Conservation (phyloP, 1,140 invertebrate genomes). For the Pseudoatta argentina region DNA sequence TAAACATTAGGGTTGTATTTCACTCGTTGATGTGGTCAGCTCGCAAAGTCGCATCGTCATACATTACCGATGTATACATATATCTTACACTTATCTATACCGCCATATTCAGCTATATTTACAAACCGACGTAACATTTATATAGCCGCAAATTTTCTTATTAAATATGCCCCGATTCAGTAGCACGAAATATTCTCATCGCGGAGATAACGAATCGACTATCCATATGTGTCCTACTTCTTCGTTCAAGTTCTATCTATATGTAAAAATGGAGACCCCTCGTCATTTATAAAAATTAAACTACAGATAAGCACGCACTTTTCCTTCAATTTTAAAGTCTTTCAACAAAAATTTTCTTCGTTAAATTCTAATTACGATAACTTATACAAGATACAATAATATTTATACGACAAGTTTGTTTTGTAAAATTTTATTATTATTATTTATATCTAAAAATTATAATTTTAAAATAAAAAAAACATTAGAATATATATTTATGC, state of each 20-base stretch:
- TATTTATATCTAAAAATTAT: neutral
- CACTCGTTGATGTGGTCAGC: conserved; percentile 31
- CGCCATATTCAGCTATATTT: neutral
- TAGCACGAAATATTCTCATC: neutral
- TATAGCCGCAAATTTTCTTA: neutral
- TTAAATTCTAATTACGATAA: neutral
- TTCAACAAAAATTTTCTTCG: neutral
- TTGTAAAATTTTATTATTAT: neutral
- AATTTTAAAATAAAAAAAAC: conserved; percentile 9
- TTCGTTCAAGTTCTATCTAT: neutral
- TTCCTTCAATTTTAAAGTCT: neutral
- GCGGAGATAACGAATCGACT: neutral
- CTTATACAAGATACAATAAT: neutral
- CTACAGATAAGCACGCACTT: neutral
- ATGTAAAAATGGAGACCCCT: neutral
- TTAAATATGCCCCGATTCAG: neutral
- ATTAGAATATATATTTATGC: neutral
- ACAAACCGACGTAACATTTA: neutral
- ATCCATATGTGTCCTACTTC: conserved; percentile 11
- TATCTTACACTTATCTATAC: conserved; percentile 5
- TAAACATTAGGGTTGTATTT: conserved; percentile 43
- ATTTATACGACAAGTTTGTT: neutral
- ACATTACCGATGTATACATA: neutral
- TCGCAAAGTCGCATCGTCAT: neutral
- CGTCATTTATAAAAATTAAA: neutral